A percentile compares a stretch with the other conserved stretches of the same genome.
These are phyloP conservation scores for Schizotus pectinicornis DNA, from an alignment of 2,888 invertebrate species.

Conservation along the genomic window DNA sequence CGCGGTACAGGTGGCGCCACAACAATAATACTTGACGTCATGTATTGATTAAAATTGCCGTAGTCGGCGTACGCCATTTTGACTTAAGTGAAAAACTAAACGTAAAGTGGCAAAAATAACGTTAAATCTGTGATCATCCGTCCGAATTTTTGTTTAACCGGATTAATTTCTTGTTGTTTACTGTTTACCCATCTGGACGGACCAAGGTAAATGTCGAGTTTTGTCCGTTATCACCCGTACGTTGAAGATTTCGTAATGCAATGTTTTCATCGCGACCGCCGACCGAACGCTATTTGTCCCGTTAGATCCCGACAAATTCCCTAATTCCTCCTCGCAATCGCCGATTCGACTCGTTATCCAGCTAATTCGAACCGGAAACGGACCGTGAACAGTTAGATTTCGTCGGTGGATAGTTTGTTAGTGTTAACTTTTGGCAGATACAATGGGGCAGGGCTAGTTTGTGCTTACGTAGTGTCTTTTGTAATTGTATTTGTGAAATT, in stretches of 20 bases:
- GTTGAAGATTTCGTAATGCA: slow-evolving; percentile 48
- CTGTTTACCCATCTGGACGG: slow-evolving; percentile 75
- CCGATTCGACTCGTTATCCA: slow-evolving; percentile 10
- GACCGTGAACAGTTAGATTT: too few relatives aligned
- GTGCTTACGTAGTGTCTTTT: slow-evolving; percentile 46
- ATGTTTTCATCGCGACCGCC: slow-evolving; percentile 51
- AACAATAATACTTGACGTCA: slow-evolving; percentile 51
- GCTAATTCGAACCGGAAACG: background rate
- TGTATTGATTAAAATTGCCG: slow-evolving; percentile 56
- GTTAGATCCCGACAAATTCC: slow-evolving; percentile 42
- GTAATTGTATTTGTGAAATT: slow-evolving; percentile 7
- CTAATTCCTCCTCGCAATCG: slow-evolving; percentile 6
- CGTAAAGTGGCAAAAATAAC: slow-evolving; percentile 51
- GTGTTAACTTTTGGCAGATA: slow-evolving; percentile 41
- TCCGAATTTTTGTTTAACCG: slow-evolving; percentile 53
- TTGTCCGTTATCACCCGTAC: slow-evolving; percentile 24
- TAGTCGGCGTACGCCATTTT: slow-evolving; percentile 62
- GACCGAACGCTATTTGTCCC: slow-evolving; percentile 44
- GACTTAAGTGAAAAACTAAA: slow-evolving; percentile 57
- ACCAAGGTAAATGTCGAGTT: slow-evolving; percentile 71
- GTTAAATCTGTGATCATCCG: slow-evolving; percentile 59
- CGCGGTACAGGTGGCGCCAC: slow-evolving; percentile 44
- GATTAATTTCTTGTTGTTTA: slow-evolving; percentile 57
- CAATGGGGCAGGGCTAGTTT: slow-evolving; percentile 45
- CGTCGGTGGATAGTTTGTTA: slow-evolving; percentile 17